These are phyloP conservation scores for Cheirogaleus medius DNA, from an alignment of 2,113 vertebrate genomes.

Conservation along the genomic window DNA sequence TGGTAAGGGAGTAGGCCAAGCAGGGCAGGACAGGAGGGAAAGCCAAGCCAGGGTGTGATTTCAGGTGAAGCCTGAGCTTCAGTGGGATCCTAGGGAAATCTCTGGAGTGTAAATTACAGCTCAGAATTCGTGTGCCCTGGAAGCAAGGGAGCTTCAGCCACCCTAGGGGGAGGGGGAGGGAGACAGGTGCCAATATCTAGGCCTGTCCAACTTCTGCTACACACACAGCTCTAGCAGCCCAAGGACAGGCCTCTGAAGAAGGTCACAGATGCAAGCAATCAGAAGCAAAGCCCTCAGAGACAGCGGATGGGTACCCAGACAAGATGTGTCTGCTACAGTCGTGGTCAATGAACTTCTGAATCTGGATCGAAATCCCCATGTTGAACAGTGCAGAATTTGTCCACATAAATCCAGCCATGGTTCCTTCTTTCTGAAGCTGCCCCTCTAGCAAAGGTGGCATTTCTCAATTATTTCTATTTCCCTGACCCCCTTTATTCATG, in stretches of 20 bases:
- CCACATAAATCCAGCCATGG: rapidly evolving
- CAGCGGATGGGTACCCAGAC: background rate
- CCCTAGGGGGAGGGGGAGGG: background rate
- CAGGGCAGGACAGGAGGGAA: background rate
- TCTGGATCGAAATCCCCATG: background rate
- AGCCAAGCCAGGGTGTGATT: background rate
- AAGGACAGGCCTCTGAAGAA: background rate
- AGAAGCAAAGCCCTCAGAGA: background rate
- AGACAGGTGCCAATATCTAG: background rate
- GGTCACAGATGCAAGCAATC: background rate
- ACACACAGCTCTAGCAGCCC: background rate
- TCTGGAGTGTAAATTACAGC: background rate
- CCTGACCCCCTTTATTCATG: background rate
- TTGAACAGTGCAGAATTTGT: background rate
- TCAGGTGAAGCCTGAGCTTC: background rate
- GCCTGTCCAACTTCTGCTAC: background rate
- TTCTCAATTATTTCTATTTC: background rate
- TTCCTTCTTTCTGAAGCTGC: background rate
- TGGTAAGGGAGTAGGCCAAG: background rate
- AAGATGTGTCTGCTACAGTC: background rate
- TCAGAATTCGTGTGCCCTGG: background rate
- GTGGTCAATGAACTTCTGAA: background rate
- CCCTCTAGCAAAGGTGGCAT: too few relatives aligned
- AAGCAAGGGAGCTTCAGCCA: background rate
- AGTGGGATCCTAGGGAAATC: background rate